A percentile compares a stretch with the other conserved stretches of the same genome.
These are phyloP conservation scores for Neoaliturus tenellus DNA, from an alignment of 2,888 invertebrate genomes.

Conservation along the genomic window DNA sequence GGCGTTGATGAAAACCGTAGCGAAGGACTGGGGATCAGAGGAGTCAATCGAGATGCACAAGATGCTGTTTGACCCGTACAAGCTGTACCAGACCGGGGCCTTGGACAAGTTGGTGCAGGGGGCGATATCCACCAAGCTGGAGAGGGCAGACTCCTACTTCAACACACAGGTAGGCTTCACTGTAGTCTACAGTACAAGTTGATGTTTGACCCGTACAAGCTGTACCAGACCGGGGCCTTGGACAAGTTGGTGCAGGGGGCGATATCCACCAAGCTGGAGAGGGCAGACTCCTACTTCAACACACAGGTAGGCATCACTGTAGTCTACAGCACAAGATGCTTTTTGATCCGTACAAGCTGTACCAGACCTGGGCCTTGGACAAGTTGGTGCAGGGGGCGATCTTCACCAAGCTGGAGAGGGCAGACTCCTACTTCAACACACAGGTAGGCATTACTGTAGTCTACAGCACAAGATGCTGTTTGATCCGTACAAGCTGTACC, in stretches of 20 bases:
- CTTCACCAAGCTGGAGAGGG: conserved; percentile 78
- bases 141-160: conserved; percentile 78
- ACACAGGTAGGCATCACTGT: no score
- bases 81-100: conserved; percentile 78
- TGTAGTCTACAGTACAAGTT: no score
- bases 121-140: conserved; percentile 80
- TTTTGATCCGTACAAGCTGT: conserved; percentile 86
- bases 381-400: conserved; percentile 81
- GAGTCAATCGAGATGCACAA: conserved; percentile 84
- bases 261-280: conserved; percentile 79
- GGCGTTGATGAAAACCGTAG: conserved; percentile 82
- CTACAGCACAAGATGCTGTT: conserved; percentile 88
- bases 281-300: conserved; percentile 79
- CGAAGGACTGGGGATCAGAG: conserved; percentile 73
- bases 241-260: conserved; percentile 81
- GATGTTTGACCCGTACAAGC: conserved; percentile 86
- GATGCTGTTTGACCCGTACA: conserved; percentile 89
- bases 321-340: conserved; percentile 89
- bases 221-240: conserved; percentile 79
- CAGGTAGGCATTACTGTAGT: no score
- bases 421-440: conserved; percentile 78
- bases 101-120: conserved; percentile 80
- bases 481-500: conserved; percentile 85
- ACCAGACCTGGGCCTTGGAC: conserved; percentile 78
- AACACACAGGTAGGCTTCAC: conserved; percentile 82